Conservation (phyloP, 2,888 invertebrate species). For the Eurytoma californica region DNA sequence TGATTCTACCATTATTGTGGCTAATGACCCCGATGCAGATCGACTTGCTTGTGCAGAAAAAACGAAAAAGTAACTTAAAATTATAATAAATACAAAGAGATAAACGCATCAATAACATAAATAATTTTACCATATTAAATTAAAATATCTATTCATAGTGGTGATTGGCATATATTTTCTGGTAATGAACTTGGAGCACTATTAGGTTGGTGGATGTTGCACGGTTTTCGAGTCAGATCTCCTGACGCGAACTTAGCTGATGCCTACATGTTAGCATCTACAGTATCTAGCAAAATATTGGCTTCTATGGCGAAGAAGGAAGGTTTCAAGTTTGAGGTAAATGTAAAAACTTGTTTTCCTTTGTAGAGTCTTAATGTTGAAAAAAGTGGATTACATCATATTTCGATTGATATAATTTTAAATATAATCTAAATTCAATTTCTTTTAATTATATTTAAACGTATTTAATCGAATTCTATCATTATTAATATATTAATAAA, state of each 20-base stretch:
- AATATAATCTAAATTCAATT: background rate
- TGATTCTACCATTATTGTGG: slow-evolving; percentile 86
- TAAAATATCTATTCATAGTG: slow-evolving; percentile 72
- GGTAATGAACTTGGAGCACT: slow-evolving; percentile 97
- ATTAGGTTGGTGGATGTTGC: slow-evolving; percentile 94
- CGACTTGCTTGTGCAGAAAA: slow-evolving; percentile 92
- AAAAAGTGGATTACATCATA: slow-evolving; percentile 10
- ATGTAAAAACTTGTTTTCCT: slow-evolving; percentile 28
- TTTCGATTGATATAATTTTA: background rate
- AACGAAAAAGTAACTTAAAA: slow-evolving; percentile 77
- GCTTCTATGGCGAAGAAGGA: slow-evolving; percentile 86
- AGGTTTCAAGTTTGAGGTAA: slow-evolving; percentile 83
- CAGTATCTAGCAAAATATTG: slow-evolving; percentile 97
- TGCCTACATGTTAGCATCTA: slow-evolving; percentile 91
- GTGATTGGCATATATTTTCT: slow-evolving; percentile 91
- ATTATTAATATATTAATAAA: background rate
- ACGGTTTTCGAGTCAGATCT: slow-evolving; percentile 77
- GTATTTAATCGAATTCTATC: too few species aligned
- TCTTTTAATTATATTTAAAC: slow-evolving; percentile 13
- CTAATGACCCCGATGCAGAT: slow-evolving; percentile 99
- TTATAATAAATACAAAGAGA: slow-evolving; percentile 6
- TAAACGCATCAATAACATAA: too few species aligned
- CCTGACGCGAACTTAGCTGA: slow-evolving; percentile 77
- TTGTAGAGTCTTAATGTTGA: too few species aligned
- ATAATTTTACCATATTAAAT: background rate